Evolutionary conservation across 1,140 invertebrate species (phyloP).

Genomic region (Lepidotrigona ventralis): DNA sequence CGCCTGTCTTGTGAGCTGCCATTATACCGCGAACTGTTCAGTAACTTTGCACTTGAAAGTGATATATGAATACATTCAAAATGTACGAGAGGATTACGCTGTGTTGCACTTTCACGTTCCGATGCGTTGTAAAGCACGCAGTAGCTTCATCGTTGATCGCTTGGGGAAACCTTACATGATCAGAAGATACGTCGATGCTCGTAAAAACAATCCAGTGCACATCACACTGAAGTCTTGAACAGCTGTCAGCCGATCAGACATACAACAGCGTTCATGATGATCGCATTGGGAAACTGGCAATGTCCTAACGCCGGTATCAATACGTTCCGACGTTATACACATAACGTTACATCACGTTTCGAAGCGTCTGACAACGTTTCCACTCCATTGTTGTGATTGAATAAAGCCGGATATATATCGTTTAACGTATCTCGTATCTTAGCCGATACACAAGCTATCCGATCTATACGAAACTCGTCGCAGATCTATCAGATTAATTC

Average conservation of each 20-base stretch:
- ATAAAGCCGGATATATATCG: slow-evolving; percentile 27
- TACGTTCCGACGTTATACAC: slow-evolving; percentile 36
- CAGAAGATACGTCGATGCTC: not conserved
- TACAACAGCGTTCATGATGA: slow-evolving; percentile 32
- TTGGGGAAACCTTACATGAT: slow-evolving; percentile 16
- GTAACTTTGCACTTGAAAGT: not conserved
- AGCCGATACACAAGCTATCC: not conserved
- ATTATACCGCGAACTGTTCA: slow-evolving; percentile 62
- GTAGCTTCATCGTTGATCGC: slow-evolving; percentile 42
- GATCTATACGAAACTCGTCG: not conserved
- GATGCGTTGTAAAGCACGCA: slow-evolving; percentile 16
- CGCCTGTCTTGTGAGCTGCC: slow-evolving; percentile 79
- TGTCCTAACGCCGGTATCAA: slow-evolving; percentile 44
- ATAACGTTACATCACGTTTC: slow-evolving; percentile 57
- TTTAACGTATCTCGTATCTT: not conserved
- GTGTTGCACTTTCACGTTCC: slow-evolving; percentile 28
- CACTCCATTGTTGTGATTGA: slow-evolving; percentile 42
- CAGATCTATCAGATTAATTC: not conserved
- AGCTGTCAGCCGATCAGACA: slow-evolving; percentile 27
- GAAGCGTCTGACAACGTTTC: slow-evolving; percentile 7
- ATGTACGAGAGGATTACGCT: slow-evolving; percentile 15
- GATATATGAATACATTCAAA: slow-evolving; percentile 36
- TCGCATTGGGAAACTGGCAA: not conserved
- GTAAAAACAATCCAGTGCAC: slow-evolving; percentile 31
- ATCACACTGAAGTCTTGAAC: slow-evolving; percentile 14